A percentile compares a stretch with the other conserved stretches of the same genome.
Evolutionary conservation across 2,113 vertebrate genomes (phyloP).

Genomic region (Amphilophus citrinellus): DNA sequence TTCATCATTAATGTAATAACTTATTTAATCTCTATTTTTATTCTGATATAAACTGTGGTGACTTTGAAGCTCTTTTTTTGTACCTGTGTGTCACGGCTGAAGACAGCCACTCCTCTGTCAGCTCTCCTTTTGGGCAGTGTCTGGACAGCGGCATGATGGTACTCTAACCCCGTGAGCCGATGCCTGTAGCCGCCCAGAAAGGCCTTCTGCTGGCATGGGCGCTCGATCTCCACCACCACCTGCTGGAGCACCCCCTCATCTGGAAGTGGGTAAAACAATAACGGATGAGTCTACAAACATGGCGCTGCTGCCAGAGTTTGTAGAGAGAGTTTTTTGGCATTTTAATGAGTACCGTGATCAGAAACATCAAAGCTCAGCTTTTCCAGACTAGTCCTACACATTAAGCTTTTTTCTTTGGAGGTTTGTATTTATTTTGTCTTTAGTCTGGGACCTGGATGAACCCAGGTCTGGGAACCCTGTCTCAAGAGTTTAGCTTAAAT

Average conservation of each 20-base stretch:
- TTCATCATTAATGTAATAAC: not conserved
- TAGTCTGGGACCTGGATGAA: not conserved
- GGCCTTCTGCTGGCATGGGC: constrained; percentile 81
- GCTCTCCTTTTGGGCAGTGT: constrained; percentile 81
- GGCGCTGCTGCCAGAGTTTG: too few relatives aligned
- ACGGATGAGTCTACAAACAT: not conserved
- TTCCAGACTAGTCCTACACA: too few relatives aligned
- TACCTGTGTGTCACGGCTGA: constrained; percentile 91
- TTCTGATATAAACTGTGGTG: not conserved
- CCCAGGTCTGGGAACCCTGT: accelerated
- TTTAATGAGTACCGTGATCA: too few relatives aligned
- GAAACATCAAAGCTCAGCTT: too few relatives aligned
- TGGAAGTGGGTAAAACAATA: constrained; percentile 29
- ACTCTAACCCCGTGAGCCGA: constrained; percentile 84
- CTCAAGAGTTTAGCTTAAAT: not conserved
- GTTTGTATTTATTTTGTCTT: not conserved
- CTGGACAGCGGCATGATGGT: constrained; percentile 91
- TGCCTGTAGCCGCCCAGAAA: constrained; percentile 94
- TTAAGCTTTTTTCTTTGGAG: not conserved
- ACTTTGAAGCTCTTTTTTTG: too few relatives aligned
- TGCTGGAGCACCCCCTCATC: constrained; percentile 77
- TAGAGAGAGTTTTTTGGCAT: too few relatives aligned
- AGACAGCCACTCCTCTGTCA: constrained; percentile 70
- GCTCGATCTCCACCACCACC: constrained; percentile 87
- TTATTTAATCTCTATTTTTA: not conserved